Evolutionary conservation across 1,140 invertebrate genomes (phyloP), one percentile per base, ranked within the genome.

Genomic region (Heterodera schachtii): DNA sequence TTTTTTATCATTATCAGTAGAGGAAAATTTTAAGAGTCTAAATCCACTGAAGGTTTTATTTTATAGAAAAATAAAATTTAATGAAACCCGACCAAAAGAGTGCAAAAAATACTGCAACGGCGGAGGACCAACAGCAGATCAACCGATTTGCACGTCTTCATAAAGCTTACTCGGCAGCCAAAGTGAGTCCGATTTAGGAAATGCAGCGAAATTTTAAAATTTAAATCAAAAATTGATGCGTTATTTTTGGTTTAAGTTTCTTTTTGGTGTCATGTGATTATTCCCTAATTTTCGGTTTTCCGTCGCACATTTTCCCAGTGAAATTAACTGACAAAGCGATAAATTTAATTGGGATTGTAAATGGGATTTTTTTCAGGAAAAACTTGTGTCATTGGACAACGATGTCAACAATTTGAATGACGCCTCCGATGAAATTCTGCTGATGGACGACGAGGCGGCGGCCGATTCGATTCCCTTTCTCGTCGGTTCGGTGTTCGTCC

Each of bases 401-500:
- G 82, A 86, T 19, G 64, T 71, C 13, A 70, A 83, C 64, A 83
- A 83, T 66, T 69, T 84, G 19, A 75, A 9, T 44, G 82, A 83
- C 52, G 82, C 82, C 0, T 83, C 76, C n/a, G 73, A 83, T 47
- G 82, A 83, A 84, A 8, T 83, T 6, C n/a, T 83, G 52, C 69
- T 83, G 52, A 66, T 84, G 73, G 82, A 83, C 21, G 82, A 83
- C 66, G 83, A 75, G 47, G 31, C 73, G 16, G 49, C 16, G 21
- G 57, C 19, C 9, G 19, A 71, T 11, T 81, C 83, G 21, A 46
- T 84, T 21, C 82, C 82, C 6, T 47, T 83, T 21, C 82, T 83
- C 74, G 52, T 85, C 66, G 78, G 75, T 8, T 84, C 74, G n/a
- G 73, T 79, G 67, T 83, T 81, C 77, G 52, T 95, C 94, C 82